A percentile compares a stretch with the other conserved stretches of the same genome.
Evolutionary conservation across 2,797 vertebrate genomes (phyloP).

Genomic region (Mus spretus): DNA sequence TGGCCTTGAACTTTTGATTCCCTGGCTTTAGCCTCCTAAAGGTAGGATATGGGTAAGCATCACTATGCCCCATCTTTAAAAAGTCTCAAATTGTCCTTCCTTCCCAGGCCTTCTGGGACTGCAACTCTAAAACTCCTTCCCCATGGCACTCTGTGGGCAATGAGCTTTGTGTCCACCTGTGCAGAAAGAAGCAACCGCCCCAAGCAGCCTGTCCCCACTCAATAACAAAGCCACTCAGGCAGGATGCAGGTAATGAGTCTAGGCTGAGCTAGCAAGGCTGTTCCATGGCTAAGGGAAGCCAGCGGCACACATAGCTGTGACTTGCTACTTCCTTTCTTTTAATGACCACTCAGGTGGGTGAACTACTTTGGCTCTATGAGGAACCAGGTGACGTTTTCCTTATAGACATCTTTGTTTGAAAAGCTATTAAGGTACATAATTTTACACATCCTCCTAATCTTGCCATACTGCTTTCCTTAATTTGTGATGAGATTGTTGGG

Average conservation of each 20-base stretch:
- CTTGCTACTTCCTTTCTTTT: neutral
- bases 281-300: neutral
- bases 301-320: neutral
- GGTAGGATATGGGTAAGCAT: neutral
- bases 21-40: neutral
- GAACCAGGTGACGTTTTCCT: constrained; percentile 83
- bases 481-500: constrained; percentile 93
- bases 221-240: neutral
- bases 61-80: neutral
- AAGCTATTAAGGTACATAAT: constrained; percentile 90
- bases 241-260: neutral
- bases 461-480: constrained; percentile 92
- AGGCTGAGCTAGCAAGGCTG: neutral
- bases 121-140: neutral
- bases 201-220: constrained; percentile 27
- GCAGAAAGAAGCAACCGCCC: neutral
- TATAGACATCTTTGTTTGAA: constrained; percentile 82
- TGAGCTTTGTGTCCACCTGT: neutral
- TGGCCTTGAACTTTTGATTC: neutral
- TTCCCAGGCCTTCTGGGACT: neutral
- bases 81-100: neutral
- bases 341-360: neutral
- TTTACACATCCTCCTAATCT: constrained; percentile 91
- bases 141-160: neutral
- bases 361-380: neutral